A percentile compares a stretch with the other conserved stretches of the same genome.
Evolutionary conservation across 2,888 invertebrate species (phyloP).

Genomic region (Catonia carolina): DNA sequence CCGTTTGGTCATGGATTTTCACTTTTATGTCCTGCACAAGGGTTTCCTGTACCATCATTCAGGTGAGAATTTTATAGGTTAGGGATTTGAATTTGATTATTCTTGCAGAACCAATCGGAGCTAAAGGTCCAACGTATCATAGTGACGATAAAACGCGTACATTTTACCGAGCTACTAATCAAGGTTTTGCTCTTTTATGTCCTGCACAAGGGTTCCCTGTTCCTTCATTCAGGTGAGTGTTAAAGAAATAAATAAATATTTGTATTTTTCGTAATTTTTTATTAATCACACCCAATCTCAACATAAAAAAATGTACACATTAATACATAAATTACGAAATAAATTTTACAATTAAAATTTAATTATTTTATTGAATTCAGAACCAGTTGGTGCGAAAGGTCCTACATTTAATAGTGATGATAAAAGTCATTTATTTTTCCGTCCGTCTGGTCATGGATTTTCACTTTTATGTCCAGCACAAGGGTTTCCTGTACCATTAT

Average conservation of each 20-base stretch:
- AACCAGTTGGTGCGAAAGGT: conserved; percentile 35
- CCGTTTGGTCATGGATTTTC: conserved; percentile 52
- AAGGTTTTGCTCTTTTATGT: conserved; percentile 49
- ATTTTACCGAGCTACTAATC: conserved; percentile 49
- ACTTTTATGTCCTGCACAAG: conserved; percentile 42
- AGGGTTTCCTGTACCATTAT: conserved; percentile 50
- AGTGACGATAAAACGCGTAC: conserved; percentile 54
- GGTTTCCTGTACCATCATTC: no score
- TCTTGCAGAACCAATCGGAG: conserved; percentile 56
- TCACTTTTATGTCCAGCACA: conserved; percentile 53
- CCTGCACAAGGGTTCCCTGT: conserved; percentile 45
- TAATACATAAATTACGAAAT: no score
- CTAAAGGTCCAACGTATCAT: conserved; percentile 59
- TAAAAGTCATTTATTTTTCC: conserved; percentile 53
- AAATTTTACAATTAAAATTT: neutral
- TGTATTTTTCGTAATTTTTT: no score
- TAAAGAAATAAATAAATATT: no score
- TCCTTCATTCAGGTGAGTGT: conserved; percentile 49
- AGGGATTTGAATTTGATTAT: no score
- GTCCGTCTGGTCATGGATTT: no score
- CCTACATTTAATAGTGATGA: conserved; percentile 45
- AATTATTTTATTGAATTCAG: no score
- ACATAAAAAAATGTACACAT: no score
- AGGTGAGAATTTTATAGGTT: no score
- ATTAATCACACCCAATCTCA: no score